Conservation (phyloP, 2,113 vertebrate species). For the Hippocampus guttulatus region DNA sequence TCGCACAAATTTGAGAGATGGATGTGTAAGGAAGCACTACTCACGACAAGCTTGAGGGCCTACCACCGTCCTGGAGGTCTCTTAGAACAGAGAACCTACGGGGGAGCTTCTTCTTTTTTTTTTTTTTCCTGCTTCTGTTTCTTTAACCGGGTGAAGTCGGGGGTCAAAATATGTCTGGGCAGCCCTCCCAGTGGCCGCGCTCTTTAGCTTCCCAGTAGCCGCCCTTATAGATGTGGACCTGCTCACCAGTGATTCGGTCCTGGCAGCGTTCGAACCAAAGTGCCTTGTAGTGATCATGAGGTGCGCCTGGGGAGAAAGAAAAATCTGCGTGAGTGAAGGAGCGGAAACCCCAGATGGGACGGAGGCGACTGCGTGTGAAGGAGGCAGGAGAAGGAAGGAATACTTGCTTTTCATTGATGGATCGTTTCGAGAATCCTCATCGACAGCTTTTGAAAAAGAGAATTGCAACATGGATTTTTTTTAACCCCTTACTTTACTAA, state of each 20-base stretch:
- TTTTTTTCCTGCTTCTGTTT: background rate
- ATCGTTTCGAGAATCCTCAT: constrained; percentile 72
- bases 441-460: constrained; percentile 70
- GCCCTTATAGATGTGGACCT: constrained; percentile 83
- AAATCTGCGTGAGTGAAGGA: background rate
- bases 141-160: background rate
- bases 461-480: constrained; percentile 50
- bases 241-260: constrained; percentile 82
- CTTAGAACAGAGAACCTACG: constrained; percentile 60
- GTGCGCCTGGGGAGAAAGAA: constrained; percentile 60
- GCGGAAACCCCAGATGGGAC: background rate
- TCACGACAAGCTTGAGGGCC: constrained; percentile 3
- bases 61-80: constrained; percentile 41
- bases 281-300: constrained; percentile 81
- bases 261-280: constrained; percentile 87
- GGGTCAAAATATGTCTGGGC: constrained; percentile 85
- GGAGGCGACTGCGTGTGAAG: background rate
- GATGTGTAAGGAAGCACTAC: background rate
- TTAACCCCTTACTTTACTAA: constrained; percentile 28
- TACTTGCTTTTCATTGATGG: constrained; percentile 75
- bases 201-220: constrained; percentile 92
- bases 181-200: constrained; percentile 79
- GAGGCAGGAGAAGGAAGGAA: constrained; percentile 17
- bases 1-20: constrained; percentile 1
- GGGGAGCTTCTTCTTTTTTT: background rate